These are phyloP conservation scores for Triplophysa bombifrons DNA, from an alignment of 2,797 vertebrate species.

Conservation along the genomic window DNA sequence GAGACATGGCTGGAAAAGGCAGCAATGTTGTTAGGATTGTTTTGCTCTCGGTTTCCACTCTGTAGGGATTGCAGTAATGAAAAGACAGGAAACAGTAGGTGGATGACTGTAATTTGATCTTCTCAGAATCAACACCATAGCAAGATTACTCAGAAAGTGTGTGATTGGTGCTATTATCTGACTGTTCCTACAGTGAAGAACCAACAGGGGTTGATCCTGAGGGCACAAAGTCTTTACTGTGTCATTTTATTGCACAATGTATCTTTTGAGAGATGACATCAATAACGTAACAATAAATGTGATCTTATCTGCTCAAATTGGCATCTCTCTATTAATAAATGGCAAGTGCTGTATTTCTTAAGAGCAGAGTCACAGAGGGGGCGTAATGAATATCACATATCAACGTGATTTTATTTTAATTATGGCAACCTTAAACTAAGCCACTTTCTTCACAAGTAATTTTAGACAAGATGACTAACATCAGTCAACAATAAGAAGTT, in stretches of 20 bases:
- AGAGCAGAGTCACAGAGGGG: no score
- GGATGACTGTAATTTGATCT: slow-evolving; percentile 37
- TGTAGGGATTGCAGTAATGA: slow-evolving; percentile 24
- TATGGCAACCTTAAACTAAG: no score
- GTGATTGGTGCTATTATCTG: slow-evolving; percentile 15
- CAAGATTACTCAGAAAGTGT: slow-evolving; percentile 34
- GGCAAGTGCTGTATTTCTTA: not conserved
- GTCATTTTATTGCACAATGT: slow-evolving; percentile 16
- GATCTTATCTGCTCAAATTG: not conserved
- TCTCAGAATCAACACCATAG: slow-evolving; percentile 29
- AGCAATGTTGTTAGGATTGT: slow-evolving; percentile 23
- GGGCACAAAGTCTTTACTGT: slow-evolving; percentile 39
- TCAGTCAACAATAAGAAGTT: not conserved
- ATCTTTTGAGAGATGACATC: not conserved
- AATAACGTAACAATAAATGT: not conserved
- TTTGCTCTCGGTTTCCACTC: slow-evolving; percentile 16
- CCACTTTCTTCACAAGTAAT: not conserved
- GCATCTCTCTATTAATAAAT: not conserved
- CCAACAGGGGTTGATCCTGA: slow-evolving; percentile 23
- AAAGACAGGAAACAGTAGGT: slow-evolving; percentile 48
- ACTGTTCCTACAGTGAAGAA: slow-evolving; percentile 19
- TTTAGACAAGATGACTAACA: not conserved
- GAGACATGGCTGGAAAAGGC: slow-evolving; percentile 41
- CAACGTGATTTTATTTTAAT: not conserved
- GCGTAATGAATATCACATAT: not conserved